Base-by-base conservation (phyloP, 53 echinoderm and acorn worm genomes). In the Henricia sp. region DNA sequence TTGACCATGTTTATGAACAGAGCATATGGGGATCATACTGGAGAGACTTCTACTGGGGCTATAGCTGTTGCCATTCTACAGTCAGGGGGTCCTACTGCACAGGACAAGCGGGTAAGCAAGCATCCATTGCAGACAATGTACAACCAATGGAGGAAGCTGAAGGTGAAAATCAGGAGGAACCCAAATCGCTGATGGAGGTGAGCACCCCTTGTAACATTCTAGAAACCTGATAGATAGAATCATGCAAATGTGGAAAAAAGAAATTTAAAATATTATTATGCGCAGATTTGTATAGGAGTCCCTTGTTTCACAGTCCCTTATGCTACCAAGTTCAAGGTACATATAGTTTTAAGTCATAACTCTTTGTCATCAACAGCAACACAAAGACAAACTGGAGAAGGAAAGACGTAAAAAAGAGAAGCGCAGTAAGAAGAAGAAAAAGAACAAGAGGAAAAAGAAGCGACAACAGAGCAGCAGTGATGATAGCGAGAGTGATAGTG, bases 1-100 rank as follows among this genome's bases (percentile, higher is more conserved):
- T n/a, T n/a, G n/a, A n/a, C n/a, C n/a, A n/a, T n/a, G n/a, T n/a
- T n/a, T n/a, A n/a, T n/a, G n/a, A 17, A 14, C 77, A 97, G 99
- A 97, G 88, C 84, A 92, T 97, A 6, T 97, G 99, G 99, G 99
- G 99, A 33, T 97, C 99, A 2, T 97, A 77, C 77, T 97, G 99
- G 99, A 88, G 51, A 52, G 90, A 97, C 6, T 94, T 94, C 57
- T 69, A 53, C 27, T 97, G 99, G 99, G 99, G 99, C 6, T 97
- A 90, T 68, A 28, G 59, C 25, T 97, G 99, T 66, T 97, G 99
- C 53, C 94, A 97, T 36, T 94, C 99, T 2, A 50, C 84, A 4
- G 99, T 97, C 54, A 88, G 90, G 73, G 90, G 90, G 63, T 95
- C 94, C 25, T 97, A 97, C 88, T 97, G 99, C 62, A 94, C 94